phyloP scores from a whole-genome alignment of 92 coral and sea anemone species.

The Paramuricea clavata region DNA sequence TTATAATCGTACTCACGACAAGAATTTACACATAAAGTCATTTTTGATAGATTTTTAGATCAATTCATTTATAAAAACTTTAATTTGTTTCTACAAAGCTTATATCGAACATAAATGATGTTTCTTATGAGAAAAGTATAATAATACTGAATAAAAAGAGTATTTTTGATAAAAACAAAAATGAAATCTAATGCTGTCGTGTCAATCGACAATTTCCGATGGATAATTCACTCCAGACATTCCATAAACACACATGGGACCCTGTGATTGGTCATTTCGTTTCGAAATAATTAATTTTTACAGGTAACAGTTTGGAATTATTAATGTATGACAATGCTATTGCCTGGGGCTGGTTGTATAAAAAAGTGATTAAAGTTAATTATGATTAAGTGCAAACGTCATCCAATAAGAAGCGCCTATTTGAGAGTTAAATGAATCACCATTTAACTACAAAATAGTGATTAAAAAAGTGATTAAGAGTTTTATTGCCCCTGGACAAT shows the following conservation, averaged over 20 bases:
- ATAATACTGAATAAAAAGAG: background rate
- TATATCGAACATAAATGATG: background rate
- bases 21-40: background rate
- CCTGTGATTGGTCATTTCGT: conserved; percentile 17
- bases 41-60: no score
- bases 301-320: background rate
- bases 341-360: no score
- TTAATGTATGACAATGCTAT: no score
- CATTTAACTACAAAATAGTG: no score
- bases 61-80: no score
- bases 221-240: background rate
- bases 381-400: no score
- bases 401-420: no score
- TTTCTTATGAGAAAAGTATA: background rate
- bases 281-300: background rate
- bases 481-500: no score
- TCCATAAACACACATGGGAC: background rate
- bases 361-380: no score
- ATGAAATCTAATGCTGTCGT: background rate
- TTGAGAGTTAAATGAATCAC: no score
- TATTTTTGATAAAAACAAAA: background rate
- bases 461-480: no score
- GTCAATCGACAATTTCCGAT: background rate
- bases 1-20: background rate
- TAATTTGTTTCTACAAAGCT: background rate